Percentiles rank a stretch among this genome's conserved stretches.
These are phyloP conservation scores for Cataglyphis altisquamis DNA, from an alignment of 2,888 invertebrate species.

Conservation along the genomic window DNA sequence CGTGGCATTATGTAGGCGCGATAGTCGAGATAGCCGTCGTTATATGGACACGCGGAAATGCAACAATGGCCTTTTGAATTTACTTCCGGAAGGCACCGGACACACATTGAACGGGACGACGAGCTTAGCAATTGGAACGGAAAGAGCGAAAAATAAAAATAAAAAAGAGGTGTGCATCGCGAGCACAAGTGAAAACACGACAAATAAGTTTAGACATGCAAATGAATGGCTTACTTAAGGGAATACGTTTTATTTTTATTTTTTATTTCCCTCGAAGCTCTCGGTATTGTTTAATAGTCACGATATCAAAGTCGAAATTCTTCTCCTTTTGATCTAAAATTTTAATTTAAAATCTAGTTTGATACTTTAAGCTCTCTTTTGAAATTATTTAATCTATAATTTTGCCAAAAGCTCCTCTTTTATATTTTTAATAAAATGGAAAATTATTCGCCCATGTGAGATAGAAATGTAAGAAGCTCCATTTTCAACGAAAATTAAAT, in stretches of 20 bases:
- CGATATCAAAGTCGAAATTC: not conserved
- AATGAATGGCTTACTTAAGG: not conserved
- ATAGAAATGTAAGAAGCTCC: not conserved
- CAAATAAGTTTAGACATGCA: constrained; percentile 14
- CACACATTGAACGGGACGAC: not conserved
- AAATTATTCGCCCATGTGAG: not conserved
- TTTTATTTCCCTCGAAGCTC: not conserved
- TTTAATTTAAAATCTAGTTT: not conserved
- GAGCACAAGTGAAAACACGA: not conserved
- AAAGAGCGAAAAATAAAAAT: constrained; percentile 8
- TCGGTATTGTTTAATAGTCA: not conserved
- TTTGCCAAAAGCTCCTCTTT: not conserved
- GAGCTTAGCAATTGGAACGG: constrained; percentile 25
- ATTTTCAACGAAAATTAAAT: not conserved
- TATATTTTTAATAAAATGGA: not conserved
- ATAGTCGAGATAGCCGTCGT: constrained; percentile 14
- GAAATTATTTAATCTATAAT: not conserved
- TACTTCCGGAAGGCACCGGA: constrained; percentile 35
- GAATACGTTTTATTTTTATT: not conserved
- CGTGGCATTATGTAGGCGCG: constrained; percentile 27
- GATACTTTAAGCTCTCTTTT: not conserved
- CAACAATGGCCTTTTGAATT: constrained; percentile 44
- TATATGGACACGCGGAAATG: constrained; percentile 35
- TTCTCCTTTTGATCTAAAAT: not conserved
- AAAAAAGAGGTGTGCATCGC: not conserved